A percentile compares a stretch with the other conserved stretches of the same genome.
These are phyloP conservation scores for Apostichopus japonicus DNA, from an alignment of 35 echinoderm and acorn worm genomes.

Conservation along the genomic window DNA sequence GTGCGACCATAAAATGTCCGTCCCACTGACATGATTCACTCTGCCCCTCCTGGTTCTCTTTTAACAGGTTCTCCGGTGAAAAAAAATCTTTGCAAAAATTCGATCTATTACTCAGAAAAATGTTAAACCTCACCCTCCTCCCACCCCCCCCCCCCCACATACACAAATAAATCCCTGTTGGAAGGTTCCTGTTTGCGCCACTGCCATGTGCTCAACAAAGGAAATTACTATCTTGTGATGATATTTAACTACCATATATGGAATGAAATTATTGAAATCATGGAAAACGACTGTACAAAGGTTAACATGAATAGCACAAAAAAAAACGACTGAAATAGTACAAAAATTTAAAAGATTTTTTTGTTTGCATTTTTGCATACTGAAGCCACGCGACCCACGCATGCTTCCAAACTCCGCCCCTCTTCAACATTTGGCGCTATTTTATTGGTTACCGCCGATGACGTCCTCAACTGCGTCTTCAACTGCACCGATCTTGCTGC, in stretches of 20 bases:
- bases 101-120: too few species aligned
- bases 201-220: too few species aligned
- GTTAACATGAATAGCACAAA: slow-evolving; percentile 1
- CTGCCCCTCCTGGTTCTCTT: too few species aligned
- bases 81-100: too few species aligned
- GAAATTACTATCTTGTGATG: too few species aligned
- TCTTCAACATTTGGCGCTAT: background rate
- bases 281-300: slow-evolving; percentile 13
- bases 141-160: background rate
- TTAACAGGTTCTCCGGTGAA: too few species aligned
- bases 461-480: slow-evolving; percentile 27
- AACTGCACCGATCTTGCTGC: background rate
- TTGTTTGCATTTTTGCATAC: background rate
- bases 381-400: background rate
- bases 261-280: background rate
- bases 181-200: too few species aligned
- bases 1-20: too few species aligned
- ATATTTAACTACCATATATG: background rate
- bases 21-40: too few species aligned
- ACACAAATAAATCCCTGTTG: background rate
- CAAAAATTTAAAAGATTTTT: background rate
- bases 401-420: background rate
- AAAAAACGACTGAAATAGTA: background rate
- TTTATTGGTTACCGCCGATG: slow-evolving; percentile 21
- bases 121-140: too few species aligned